phyloP scores from a whole-genome alignment of 92 coral and sea anemone species.

The Porites divaricata region DNA sequence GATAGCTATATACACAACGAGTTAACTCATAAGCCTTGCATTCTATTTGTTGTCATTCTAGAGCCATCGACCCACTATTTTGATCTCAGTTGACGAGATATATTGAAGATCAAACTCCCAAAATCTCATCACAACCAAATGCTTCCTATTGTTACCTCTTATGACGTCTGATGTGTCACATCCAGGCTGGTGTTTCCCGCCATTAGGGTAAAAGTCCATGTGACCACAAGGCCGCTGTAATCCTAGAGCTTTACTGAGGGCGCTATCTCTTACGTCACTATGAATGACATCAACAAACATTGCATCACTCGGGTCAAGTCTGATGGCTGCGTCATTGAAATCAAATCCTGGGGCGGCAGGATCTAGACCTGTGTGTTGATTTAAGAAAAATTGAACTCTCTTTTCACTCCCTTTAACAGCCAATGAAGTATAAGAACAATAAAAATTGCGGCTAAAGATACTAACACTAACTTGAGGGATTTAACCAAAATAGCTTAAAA shows the following conservation, averaged over 20 bases:
- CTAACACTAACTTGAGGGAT: no score
- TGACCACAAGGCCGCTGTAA: conserved; percentile 85
- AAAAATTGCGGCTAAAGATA: no score
- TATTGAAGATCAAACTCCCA: no score
- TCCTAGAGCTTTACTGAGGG: conserved; percentile 78
- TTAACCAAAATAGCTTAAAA: no score
- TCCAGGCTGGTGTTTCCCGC: conserved; percentile 93
- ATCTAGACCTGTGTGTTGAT: conserved; percentile 72
- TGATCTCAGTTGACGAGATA: no score
- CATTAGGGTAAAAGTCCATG: conserved; percentile 97
- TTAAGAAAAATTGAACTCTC: not conserved
- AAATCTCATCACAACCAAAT: no score
- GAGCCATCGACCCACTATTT: no score
- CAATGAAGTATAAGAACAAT: no score
- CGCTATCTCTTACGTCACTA: conserved; percentile 61
- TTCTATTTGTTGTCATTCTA: no score
- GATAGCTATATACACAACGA: no score
- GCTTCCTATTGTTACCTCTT: conserved; percentile 11
- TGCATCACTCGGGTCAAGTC: conserved; percentile 96
- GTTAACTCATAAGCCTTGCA: no score
- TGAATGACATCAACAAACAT: conserved; percentile 96
- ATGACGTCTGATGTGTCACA: conserved; percentile 65
- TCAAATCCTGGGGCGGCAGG: conserved; percentile 95
- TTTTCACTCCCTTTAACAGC: no score
- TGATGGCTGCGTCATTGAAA: conserved; percentile 59